Evolutionary conservation across 1,140 invertebrate genomes (phyloP), one percentile per base, ranked within the genome.

Genomic region (Neuroterus valhalla): DNA sequence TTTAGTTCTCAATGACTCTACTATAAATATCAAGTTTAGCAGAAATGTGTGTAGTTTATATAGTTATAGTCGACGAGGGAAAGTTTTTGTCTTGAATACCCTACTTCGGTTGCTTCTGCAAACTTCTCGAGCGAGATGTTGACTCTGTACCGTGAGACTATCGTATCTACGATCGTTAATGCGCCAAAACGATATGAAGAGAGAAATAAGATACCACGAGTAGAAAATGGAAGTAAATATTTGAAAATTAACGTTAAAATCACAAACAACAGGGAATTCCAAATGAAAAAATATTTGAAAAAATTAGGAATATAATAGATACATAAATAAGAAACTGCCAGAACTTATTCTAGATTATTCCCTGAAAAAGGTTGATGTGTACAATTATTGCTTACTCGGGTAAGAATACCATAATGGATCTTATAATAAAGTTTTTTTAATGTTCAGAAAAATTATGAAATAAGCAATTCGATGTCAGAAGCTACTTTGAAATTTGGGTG

Each of bases 151-250:
- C 31, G 31, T 38, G 55, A 62, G 23, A 31, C 6, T 52, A 62
- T 62, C 55, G 55, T 31, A 62, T 62, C 55, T 31, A 26, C 8
- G 55, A 62, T 31, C 55, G 55, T 62, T 62, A 62, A 62, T 62
- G 55, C 55, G 26, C 55, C 15, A 62, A 31, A 23, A 62, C 55
- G 55, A 62, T 62, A 62, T 62, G 12, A 38, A 23, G 55, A 62
- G 55, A 62, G 55, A 62, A 62, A 62, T 62, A 62, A 23, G 55
- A 62, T 62, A 62, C 23, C 55, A 62, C 12, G 26, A n/a, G n/a
- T n/a, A 62, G 26, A 62, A 62, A 62, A 38, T 38, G 55, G 31
- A 62, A 62, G 31, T 10, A 31, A 15, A 62, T 26, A 62, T 62
- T 62, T 31, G 15, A 14, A 62, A 15, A 31, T 38, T 38, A 12